phyloP scores from a whole-genome alignment of 2,888 invertebrate genomes.

The Tinea semifulvella region DNA sequence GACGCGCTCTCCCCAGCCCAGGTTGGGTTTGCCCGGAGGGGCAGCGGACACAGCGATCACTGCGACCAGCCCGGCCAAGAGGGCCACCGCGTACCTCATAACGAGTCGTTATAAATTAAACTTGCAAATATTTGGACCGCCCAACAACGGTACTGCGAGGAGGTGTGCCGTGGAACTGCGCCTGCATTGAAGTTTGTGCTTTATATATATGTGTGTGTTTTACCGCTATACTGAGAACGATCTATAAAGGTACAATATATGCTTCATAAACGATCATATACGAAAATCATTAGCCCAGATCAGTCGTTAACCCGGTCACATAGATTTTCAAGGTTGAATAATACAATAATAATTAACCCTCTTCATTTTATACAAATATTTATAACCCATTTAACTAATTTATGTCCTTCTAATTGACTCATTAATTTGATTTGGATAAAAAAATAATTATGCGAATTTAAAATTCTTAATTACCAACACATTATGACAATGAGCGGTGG shows the following conservation, averaged over 20 bases:
- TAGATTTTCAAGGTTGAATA: constrained; percentile 10
- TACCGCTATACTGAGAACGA: constrained; percentile 36
- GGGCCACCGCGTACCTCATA: constrained; percentile 28
- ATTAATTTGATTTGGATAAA: no score
- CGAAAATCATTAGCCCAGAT: constrained; percentile 55
- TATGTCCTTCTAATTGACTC: no score
- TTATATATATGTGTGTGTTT: constrained; percentile 49
- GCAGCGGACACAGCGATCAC: constrained; percentile 34
- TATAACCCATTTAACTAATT: neutral
- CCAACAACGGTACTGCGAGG: constrained; percentile 41
- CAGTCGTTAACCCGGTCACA: constrained; percentile 41
- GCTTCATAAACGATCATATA: neutral
- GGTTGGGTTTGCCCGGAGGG: constrained; percentile 51
- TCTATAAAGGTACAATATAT: constrained; percentile 6
- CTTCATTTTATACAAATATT: neutral
- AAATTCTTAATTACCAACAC: no score
- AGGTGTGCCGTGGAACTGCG: constrained; percentile 42
- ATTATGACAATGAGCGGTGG: no score
- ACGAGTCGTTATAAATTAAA: constrained; percentile 38
- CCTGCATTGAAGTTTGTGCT: constrained; percentile 26
- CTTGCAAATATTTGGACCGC: constrained; percentile 1
- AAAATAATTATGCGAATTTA: no score
- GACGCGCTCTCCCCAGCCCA: constrained; percentile 58
- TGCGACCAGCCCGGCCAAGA: neutral
- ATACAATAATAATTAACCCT: constrained; percentile 5